These are phyloP conservation scores for Pristionchus arcanus DNA, from an alignment of 2,888 invertebrate genomes.

Conservation along the genomic window DNA sequence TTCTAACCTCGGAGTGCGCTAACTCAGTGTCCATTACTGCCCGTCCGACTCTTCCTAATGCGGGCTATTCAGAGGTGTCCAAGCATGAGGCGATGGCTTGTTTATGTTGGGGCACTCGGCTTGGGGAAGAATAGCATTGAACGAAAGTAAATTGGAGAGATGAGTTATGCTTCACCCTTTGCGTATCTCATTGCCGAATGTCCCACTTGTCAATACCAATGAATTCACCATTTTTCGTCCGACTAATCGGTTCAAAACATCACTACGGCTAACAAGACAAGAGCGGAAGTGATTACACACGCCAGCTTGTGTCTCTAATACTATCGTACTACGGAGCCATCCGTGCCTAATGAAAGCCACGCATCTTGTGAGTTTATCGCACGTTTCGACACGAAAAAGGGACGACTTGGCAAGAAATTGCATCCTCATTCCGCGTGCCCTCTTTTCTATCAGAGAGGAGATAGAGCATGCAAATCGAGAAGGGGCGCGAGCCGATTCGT, in stretches of 20 bases:
- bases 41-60: not conserved
- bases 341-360: not conserved
- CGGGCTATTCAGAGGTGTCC: not conserved
- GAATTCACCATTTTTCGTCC: not conserved
- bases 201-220: too few species aligned
- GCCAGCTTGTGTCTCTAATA: not conserved
- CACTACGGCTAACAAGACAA: not conserved
- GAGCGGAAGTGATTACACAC: not conserved
- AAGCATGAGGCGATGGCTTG: not conserved
- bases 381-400: not conserved
- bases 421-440: too few species aligned
- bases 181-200: too few species aligned
- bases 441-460: too few species aligned
- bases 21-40: not conserved
- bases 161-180: not conserved
- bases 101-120: not conserved
- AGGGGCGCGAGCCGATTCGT: too few species aligned
- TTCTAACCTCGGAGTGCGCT: not conserved
- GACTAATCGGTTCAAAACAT: not conserved
- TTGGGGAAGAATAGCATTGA: not conserved
- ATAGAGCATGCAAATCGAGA: too few species aligned
- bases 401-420: too few species aligned
- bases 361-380: not conserved
- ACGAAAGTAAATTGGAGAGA: not conserved
- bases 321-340: not conserved